A percentile compares a stretch with the other conserved stretches of the same genome.
These are phyloP conservation scores for Tipula helvola DNA, from an alignment of 2,888 invertebrate species.

Conservation along the genomic window DNA sequence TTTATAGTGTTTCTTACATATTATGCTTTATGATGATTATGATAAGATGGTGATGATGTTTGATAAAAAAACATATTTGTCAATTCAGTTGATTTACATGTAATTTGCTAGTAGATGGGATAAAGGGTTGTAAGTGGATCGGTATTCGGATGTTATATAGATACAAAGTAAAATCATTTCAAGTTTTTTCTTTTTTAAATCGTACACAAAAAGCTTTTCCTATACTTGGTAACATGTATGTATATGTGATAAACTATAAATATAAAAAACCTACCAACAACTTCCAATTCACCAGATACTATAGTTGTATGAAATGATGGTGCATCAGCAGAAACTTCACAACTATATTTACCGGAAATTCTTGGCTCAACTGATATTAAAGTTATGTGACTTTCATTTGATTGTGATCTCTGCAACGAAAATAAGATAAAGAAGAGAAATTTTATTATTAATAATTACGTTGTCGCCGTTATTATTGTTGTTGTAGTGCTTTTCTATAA, in stretches of 20 bases:
- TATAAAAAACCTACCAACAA: constrained; percentile 16
- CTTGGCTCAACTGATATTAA: constrained; percentile 17
- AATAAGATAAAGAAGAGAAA: constrained; percentile 14
- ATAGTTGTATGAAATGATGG: constrained; percentile 19
- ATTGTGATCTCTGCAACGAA: constrained; percentile 15
- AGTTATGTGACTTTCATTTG: constrained; percentile 18
- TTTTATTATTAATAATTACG: constrained; percentile 5
- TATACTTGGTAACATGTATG: background rate
- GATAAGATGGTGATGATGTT: background rate
- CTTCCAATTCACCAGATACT: constrained; percentile 18
- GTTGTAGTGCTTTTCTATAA: background rate
- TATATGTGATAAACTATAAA: background rate
- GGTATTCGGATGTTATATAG: background rate
- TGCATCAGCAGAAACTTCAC: constrained; percentile 19
- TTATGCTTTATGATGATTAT: background rate
- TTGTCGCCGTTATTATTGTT: background rate
- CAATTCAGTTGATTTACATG: background rate
- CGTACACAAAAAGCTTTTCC: background rate
- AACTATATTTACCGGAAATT: constrained; percentile 18
- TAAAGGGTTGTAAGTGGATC: background rate
- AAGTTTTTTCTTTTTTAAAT: too few species aligned
- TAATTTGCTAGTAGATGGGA: background rate
- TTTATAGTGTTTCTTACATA: background rate
- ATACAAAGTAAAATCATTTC: too few species aligned
- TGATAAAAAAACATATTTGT: background rate